Evolutionary conservation across 2,797 vertebrate genomes (phyloP).

Genomic region (Picus viridis): DNA sequence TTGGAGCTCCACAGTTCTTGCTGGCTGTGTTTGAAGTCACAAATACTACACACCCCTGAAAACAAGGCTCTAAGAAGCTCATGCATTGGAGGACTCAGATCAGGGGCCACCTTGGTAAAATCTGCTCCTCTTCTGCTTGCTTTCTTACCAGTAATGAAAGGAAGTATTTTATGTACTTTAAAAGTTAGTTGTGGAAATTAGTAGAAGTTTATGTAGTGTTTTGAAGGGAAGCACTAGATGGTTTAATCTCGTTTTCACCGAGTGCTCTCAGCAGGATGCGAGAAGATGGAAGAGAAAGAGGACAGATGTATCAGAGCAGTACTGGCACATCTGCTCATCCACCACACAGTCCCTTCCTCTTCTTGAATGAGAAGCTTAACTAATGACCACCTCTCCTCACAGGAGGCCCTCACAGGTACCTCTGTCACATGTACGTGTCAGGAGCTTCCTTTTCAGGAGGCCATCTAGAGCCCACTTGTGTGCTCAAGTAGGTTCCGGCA

Average conservation of each 20-base stretch:
- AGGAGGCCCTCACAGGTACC: background rate
- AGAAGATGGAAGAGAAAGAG: background rate
- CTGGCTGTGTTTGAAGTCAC: background rate
- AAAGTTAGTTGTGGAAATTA: background rate
- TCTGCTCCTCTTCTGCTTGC: background rate
- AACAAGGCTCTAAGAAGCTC: background rate
- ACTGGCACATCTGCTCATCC: background rate
- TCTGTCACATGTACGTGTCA: accelerated
- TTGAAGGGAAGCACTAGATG: background rate
- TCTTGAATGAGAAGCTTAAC: background rate
- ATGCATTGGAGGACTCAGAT: background rate
- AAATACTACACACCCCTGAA: background rate
- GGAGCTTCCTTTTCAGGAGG: background rate
- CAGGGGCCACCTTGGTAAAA: background rate
- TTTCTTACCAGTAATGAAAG: background rate
- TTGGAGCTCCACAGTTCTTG: background rate
- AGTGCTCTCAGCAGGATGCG: background rate
- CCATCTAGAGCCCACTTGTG: background rate
- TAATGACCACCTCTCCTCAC: background rate
- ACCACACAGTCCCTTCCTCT: background rate
- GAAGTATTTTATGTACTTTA: background rate
- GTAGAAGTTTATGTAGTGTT: background rate
- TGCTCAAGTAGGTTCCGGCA: background rate
- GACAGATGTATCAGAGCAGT: background rate
- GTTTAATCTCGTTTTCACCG: background rate